Evolutionary conservation across 2,113 vertebrate species (phyloP).

Genomic region (Nymphicus hollandicus): DNA sequence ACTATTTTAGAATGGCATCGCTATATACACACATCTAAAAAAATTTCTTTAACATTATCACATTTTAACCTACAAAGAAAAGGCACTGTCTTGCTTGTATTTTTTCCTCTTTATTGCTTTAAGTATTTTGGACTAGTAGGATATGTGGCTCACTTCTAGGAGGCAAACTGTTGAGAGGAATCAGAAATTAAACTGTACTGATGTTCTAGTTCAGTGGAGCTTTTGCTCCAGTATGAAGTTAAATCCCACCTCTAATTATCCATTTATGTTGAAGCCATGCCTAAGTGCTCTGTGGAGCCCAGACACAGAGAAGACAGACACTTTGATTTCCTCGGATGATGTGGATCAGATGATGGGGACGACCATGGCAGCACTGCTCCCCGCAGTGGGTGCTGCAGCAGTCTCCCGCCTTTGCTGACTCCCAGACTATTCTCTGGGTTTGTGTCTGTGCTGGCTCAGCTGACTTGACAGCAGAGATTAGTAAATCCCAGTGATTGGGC

Average conservation of each 20-base stretch:
- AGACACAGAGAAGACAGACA: background rate
- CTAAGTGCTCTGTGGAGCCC: background rate
- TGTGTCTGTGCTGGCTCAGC: background rate
- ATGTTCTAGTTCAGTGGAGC: background rate
- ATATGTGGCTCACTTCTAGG: background rate
- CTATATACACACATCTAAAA: background rate
- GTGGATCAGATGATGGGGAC: background rate
- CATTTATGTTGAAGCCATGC: background rate
- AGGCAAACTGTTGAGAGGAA: background rate
- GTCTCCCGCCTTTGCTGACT: background rate
- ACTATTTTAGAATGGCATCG: background rate
- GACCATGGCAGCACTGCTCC: rapidly evolving
- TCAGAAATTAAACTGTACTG: background rate
- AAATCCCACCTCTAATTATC: background rate
- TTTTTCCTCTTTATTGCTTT: background rate
- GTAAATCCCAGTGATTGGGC: background rate
- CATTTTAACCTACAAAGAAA: background rate
- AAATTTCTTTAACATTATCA: background rate
- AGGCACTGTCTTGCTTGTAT: background rate
- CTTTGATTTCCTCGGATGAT: background rate
- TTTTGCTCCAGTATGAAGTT: background rate
- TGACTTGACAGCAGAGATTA: background rate
- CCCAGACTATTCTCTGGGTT: background rate
- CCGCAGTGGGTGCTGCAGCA: background rate
- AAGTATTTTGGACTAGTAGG: background rate